Conservation (phyloP, 2,113 vertebrate species). For the Carassius carassius region DNA sequence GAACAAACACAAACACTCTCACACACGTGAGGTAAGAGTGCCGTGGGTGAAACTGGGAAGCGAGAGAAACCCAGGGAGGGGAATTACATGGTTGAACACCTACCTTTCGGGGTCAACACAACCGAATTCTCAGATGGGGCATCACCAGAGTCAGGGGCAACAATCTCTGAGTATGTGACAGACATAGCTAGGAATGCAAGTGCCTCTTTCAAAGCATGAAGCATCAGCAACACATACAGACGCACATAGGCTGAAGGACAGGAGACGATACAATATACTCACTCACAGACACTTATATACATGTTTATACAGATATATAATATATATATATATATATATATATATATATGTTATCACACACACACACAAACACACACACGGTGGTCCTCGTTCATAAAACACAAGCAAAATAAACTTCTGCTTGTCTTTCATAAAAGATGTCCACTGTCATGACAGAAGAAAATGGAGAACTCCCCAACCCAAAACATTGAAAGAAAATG, state of each 20-base stretch:
- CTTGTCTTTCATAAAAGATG: background rate
- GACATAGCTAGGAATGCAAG: constrained; percentile 73
- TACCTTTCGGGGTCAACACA: constrained; percentile 78
- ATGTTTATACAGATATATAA: constrained; percentile 44
- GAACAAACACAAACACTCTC: constrained; percentile 54
- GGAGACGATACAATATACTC: constrained; percentile 15
- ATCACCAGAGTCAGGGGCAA: constrained; percentile 72
- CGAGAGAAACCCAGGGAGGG: background rate
- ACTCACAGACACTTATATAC: constrained; percentile 11
- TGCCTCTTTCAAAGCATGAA: constrained; percentile 69
- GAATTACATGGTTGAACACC: constrained; percentile 55
- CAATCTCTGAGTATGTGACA: constrained; percentile 79
- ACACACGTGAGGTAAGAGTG: constrained; percentile 67
- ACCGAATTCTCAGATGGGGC: constrained; percentile 72
- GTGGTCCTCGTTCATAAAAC: constrained; percentile 1
- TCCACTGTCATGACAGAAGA: background rate
- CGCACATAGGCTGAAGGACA: constrained; percentile 28
- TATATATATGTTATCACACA: constrained; percentile 38
- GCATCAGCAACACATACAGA: constrained; percentile 58
- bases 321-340: background rate
- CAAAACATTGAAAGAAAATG: background rate
- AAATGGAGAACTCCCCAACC: background rate
- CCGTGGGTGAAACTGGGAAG: constrained; percentile 56
- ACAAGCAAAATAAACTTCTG: constrained; percentile 37
- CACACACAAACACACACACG: background rate